Base-by-base conservation (phyloP, 2,888 invertebrate species). In the Fabriciana adippe region DNA sequence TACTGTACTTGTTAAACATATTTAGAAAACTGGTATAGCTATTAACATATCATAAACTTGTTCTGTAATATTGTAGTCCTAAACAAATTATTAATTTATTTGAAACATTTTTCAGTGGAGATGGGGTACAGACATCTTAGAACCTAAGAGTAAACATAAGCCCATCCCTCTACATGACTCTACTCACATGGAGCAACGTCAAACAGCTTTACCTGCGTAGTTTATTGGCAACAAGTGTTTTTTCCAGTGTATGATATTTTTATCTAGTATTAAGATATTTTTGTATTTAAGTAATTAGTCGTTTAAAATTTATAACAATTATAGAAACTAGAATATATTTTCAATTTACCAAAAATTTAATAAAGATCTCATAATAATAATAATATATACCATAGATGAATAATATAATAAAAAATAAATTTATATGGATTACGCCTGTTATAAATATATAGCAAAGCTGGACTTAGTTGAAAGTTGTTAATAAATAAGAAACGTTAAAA, bases 91-190 rank as follows among this genome's bases (percentile, higher is more conserved):
- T 26, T 48, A 55, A 41, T 48, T 59, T 51, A n/a, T 31, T 55
- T 68, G 48, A 72, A 57, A 71, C 74, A 64, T 66, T 67, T 86
- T 82, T 11, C 84, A 92, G 92, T 88, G 85, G 84, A 72, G 72
- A 0, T 87, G 82, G 81, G 83, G 90, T 55, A 91, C 90, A 3
- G 90, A 90, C 41, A 71, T 87, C 3, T 77, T 91, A 50, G 74
- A 83, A 41, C 81, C 77, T 62, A 82, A 83, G 68, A 80, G 81
- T 63, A 81, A 84, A 16, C 84, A 83, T 64, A 68, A 71, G 0
- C 71, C 79, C 0, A 31, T 89, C 4, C 80, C 85, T 0, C 84
- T 83, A 64, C 79, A 83, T 50, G 89, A 90, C 11, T 71, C 82
- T 31, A 63, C 75, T 8, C 55, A 79, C 11, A 62, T 71, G 6